These are phyloP conservation scores for Drosophila hydei DNA, from an alignment of 1,140 invertebrate species.

Conservation along the genomic window DNA sequence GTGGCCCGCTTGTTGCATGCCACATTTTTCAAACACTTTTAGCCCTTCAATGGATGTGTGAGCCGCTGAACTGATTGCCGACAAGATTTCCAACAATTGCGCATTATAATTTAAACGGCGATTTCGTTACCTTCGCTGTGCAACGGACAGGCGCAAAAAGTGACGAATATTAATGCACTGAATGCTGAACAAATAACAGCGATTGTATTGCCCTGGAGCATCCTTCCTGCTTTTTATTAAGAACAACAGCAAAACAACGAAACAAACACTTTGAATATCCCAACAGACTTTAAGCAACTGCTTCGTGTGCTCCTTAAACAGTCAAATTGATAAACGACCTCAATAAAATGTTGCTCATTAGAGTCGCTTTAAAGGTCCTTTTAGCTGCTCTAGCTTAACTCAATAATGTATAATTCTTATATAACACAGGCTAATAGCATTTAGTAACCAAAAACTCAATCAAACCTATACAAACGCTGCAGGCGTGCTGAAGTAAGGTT, in stretches of 20 bases:
- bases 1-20: constrained; percentile 28
- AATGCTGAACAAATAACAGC: constrained; percentile 52
- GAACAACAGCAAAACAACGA: constrained; percentile 3
- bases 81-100: constrained; percentile 32
- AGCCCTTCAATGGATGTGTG: too few relatives aligned
- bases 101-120: constrained; percentile 20
- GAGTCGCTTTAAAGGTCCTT: not conserved
- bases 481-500: too few relatives aligned
- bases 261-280: not conserved
- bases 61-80: constrained; percentile 36
- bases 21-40: not conserved
- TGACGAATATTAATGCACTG: constrained; percentile 59
- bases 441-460: too few relatives aligned
- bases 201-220: constrained; percentile 39
- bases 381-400: too few relatives aligned
- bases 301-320: too few relatives aligned
- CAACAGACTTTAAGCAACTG: too few relatives aligned
- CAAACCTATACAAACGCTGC: too few relatives aligned
- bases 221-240: constrained; percentile 19
- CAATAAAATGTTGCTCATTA: too few relatives aligned
- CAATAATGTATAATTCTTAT: too few relatives aligned
- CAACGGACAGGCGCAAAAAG: constrained; percentile 8
- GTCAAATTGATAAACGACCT: too few relatives aligned
- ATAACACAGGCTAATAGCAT: too few relatives aligned
- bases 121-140: constrained; percentile 20